phyloP scores from a whole-genome alignment of 2,797 vertebrate species.

The Sphaeramia orbicularis region DNA sequence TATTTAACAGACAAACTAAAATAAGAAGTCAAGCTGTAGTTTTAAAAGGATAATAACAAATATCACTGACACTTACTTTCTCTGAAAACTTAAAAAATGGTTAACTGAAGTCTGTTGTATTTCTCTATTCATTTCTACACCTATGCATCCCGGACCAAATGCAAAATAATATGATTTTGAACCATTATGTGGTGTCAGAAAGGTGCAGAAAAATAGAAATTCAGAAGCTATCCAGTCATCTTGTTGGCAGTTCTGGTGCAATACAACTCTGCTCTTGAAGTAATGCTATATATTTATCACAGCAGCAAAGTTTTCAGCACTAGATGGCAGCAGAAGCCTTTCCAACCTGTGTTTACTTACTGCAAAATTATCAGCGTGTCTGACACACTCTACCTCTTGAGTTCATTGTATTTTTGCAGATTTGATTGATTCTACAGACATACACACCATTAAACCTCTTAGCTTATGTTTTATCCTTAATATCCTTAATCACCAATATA shows the following conservation, averaged over 20 bases:
- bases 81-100: no score
- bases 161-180: no score
- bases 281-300: neutral
- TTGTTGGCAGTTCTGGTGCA: neutral
- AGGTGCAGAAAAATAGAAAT: neutral
- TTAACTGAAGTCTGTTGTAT: no score
- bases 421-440: neutral
- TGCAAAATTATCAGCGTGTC: neutral
- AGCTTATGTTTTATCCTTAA: no score
- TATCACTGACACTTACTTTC: no score
- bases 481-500: slow-evolving; percentile 10
- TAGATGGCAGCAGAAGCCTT: slow-evolving; percentile 54
- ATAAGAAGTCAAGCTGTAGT: no score
- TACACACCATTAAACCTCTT: slow-evolving; percentile 15
- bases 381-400: slow-evolving; percentile 9
- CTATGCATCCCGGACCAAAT: no score
- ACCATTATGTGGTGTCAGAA: no score
- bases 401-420: slow-evolving; percentile 27
- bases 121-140: no score
- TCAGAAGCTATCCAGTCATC: neutral
- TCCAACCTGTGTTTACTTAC: neutral
- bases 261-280: neutral
- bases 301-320: slow-evolving; percentile 4
- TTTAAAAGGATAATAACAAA: no score
- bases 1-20: neutral